Evolutionary conservation across 2,113 vertebrate genomes (phyloP).

Genomic region (Cephalopterus ornatus): DNA sequence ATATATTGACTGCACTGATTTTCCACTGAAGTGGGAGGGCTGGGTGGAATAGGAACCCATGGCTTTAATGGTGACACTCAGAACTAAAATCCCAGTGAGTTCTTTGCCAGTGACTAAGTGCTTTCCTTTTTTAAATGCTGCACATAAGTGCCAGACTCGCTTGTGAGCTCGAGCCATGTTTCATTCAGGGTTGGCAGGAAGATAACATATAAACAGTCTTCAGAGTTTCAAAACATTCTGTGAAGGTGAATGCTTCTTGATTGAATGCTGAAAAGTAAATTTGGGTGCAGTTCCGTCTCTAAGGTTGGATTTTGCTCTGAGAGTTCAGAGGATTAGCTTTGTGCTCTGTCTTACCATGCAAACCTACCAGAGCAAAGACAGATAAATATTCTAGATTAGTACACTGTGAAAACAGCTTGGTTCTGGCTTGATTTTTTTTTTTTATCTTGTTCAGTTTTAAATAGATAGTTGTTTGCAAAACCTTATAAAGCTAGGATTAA

Average conservation of each 20-base stretch:
- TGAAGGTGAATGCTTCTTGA: not conserved
- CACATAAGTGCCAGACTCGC: not conserved
- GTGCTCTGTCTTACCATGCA: not conserved
- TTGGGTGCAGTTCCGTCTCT: not conserved
- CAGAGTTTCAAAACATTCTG: not conserved
- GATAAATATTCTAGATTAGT: not conserved
- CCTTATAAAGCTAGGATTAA: not conserved
- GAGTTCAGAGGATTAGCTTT: not conserved
- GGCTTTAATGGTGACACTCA: not conserved
- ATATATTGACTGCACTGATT: not conserved
- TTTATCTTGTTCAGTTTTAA: not conserved
- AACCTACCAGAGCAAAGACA: not conserved
- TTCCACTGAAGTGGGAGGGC: not conserved
- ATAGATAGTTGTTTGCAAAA: not conserved
- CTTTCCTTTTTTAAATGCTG: slow-evolving; percentile 32
- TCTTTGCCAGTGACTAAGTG: not conserved
- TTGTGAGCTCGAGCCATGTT: not conserved
- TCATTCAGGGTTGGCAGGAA: not conserved
- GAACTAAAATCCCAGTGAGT: not conserved
- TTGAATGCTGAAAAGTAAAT: not conserved
- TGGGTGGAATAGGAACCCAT: not conserved
- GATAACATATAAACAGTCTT: not conserved
- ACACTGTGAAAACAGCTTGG: not conserved
- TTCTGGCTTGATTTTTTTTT: not conserved
- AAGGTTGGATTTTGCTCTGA: not conserved